phyloP scores from a whole-genome alignment of 2,888 invertebrate species.

The Himalopsyche japonica region DNA sequence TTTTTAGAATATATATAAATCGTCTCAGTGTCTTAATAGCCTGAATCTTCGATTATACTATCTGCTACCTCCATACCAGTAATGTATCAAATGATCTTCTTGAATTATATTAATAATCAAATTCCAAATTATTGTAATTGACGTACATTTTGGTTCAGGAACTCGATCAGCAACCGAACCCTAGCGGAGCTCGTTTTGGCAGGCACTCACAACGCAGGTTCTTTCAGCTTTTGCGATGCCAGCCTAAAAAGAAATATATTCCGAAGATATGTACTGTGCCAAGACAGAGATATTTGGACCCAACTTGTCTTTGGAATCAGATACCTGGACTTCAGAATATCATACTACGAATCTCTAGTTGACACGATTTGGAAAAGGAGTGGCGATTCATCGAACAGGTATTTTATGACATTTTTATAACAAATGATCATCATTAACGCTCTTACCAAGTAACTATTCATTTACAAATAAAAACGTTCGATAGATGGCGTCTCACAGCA shows the following conservation, averaged over 20 bases:
- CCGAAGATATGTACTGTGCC: slow-evolving; percentile 57
- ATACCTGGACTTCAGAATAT: slow-evolving; percentile 80
- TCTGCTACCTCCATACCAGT: too few species aligned
- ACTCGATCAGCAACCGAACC: slow-evolving; percentile 50
- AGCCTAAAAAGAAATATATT: slow-evolving; percentile 7
- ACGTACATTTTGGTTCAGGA: slow-evolving; percentile 47
- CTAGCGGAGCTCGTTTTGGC: slow-evolving; percentile 56
- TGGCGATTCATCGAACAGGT: not conserved
- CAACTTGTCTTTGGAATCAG: slow-evolving; percentile 84
- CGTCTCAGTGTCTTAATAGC: too few species aligned
- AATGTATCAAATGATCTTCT: too few species aligned
- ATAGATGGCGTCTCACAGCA: not conserved
- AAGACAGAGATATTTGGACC: slow-evolving; percentile 80
- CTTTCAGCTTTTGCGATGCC: slow-evolving; percentile 51
- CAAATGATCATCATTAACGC: too few species aligned
- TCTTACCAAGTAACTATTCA: too few species aligned
- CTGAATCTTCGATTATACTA: too few species aligned
- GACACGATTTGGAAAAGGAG: too few species aligned
- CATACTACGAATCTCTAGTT: slow-evolving; percentile 58
- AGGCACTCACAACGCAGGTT: slow-evolving; percentile 62
- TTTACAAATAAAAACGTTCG: too few species aligned
- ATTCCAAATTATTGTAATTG: too few species aligned
- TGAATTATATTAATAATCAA: too few species aligned
- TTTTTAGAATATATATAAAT: too few species aligned
- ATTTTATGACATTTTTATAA: not conserved